Evolutionary conservation across 2,113 vertebrate species (phyloP).

Genomic region (Ciconia maguari): DNA sequence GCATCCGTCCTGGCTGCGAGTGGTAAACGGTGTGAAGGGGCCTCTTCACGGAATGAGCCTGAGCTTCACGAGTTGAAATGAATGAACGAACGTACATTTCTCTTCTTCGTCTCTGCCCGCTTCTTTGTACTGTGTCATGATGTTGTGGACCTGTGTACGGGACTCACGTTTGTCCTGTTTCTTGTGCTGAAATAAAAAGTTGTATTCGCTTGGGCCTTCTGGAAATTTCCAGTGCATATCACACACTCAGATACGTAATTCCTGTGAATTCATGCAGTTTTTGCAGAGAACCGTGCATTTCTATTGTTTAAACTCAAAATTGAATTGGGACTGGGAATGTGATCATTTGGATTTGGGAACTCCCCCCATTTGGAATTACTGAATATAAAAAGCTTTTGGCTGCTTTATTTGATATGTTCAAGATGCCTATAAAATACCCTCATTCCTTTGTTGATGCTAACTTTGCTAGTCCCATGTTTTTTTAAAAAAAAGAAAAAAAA

Average conservation of each 20-base stretch:
- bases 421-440: background rate
- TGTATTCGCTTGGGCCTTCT: background rate
- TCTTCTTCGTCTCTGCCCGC: background rate
- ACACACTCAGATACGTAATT: rapidly evolving
- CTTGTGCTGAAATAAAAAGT: background rate
- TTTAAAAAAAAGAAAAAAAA: background rate
- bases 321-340: background rate
- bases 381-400: background rate
- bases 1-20: rapidly evolving
- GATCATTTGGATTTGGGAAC: background rate
- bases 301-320: background rate
- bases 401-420: background rate
- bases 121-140: rapidly evolving
- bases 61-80: rapidly evolving
- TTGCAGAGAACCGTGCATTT: rapidly evolving
- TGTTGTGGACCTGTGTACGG: rapidly evolving
- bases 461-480: background rate
- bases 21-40: background rate
- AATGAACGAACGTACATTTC: rapidly evolving
- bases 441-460: background rate
- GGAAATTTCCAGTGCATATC: rapidly evolving
- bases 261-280: background rate
- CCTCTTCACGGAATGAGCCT: rapidly evolving
- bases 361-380: rapidly evolving
- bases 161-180: background rate